Conservation (phyloP, 2,113 vertebrate species). For the Alces alces region DNA sequence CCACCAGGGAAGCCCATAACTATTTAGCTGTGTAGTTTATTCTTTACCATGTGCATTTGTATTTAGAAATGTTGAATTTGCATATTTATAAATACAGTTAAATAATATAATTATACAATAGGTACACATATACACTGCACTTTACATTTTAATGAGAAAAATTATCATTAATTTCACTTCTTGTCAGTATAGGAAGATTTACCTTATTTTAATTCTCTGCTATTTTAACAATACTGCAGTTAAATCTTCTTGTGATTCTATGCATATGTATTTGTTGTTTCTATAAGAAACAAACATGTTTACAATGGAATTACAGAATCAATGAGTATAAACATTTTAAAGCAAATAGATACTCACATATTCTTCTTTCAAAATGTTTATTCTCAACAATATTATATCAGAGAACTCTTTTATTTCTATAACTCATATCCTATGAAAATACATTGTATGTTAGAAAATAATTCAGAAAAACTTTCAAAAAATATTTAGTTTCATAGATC, state of each 20-base stretch:
- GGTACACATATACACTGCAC: background rate
- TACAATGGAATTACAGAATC: background rate
- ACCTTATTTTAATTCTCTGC: background rate
- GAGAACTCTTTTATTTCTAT: background rate
- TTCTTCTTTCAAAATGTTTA: background rate
- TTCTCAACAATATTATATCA: background rate
- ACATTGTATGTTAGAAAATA: background rate
- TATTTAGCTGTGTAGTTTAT: background rate
- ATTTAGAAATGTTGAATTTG: background rate
- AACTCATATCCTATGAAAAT: background rate
- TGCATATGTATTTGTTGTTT: background rate
- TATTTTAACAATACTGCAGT: background rate
- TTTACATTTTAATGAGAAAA: background rate
- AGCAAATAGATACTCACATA: background rate
- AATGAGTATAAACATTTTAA: background rate
- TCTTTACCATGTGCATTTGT: background rate
- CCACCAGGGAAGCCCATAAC: too few relatives aligned
- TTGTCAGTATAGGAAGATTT: background rate
- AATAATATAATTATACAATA: background rate
- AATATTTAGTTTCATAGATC: background rate
- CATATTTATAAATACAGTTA: background rate
- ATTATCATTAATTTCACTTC: background rate
- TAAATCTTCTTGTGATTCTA: background rate
- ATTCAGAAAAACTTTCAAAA: background rate
- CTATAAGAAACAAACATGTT: background rate